Base-by-base conservation (phyloP, 2,888 invertebrate species). In the Parapristionchus giblindavisi region DNA sequence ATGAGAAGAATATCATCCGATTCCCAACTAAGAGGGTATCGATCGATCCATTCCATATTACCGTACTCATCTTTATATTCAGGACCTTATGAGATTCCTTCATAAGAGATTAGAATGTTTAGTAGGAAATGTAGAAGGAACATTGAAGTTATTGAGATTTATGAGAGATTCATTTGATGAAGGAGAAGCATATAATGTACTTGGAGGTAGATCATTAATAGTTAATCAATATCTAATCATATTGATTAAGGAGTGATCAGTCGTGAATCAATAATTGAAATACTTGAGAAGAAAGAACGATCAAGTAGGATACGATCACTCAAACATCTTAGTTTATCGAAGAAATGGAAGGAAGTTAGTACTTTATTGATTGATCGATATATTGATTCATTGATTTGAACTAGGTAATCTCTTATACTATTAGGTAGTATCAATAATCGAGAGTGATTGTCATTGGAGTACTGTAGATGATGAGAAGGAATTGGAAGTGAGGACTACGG, bases 271-370 rank as follows among this genome's bases (percentile, higher is more conserved):
- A 43, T 71, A 24, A 8, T 14, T 11, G 71, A 56, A 21, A 32
- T 56, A 14, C 40, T 71, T 3, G 71, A 71, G 71, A 71, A 71
- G 32, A 40, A 71, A n/a, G 71, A 54, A 8, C 29, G 71, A 56
- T 27, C 38, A 1, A 8, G 21, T 8, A 71, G 71, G 27, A 56
- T 71, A 14, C 40, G n/a, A 21, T 71, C 71, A 27, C 38, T 71
- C 11, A 54, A 43, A 24, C 38, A 40, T 29, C 32, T 71, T 4
- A 43, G 36, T 38, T 38, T 24, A n/a, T 1, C 27, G 17, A 40
- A 43, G 43, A 38, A 38, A 24, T 71, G 71, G 71, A 24, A 54
- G 8, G 71, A 71, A 43, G 71, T 56, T 38, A 1, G 71, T 56
- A 5, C 24, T 27, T 43, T 2, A 56, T 56, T 56, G 14, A 3